Conservation (phyloP, 2,888 invertebrate genomes). For the Protodeltote pygarga region DNA sequence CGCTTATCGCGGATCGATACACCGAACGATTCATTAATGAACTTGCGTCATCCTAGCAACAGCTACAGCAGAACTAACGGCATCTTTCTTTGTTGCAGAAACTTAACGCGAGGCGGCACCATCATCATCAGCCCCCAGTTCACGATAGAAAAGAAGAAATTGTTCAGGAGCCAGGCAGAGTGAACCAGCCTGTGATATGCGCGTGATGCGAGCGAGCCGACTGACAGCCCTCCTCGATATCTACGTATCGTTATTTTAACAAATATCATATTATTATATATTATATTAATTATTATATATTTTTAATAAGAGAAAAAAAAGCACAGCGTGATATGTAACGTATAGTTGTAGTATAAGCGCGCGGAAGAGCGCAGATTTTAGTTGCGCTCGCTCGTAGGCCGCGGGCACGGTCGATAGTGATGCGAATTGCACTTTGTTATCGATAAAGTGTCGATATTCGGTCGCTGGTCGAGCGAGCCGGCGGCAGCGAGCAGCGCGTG, state of each 20-base stretch:
- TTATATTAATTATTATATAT: slow-evolving; percentile 84
- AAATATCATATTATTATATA: slow-evolving; percentile 86
- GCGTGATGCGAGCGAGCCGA: slow-evolving; percentile 79
- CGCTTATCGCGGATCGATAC: slow-evolving; percentile 7
- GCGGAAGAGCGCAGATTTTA: slow-evolving; percentile 63
- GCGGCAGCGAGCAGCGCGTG: slow-evolving; percentile 43
- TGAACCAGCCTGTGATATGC: slow-evolving; percentile 69
- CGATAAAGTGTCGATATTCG: slow-evolving; percentile 59
- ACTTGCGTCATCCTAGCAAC: slow-evolving; percentile 30
- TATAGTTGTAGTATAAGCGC: slow-evolving; percentile 81
- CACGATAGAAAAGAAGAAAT: slow-evolving; percentile 95
- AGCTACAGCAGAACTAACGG: slow-evolving; percentile 42
- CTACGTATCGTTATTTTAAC: slow-evolving; percentile 85
- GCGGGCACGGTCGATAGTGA: slow-evolving; percentile 48
- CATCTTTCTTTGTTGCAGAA: slow-evolving; percentile 86
- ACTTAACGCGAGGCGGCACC: slow-evolving; percentile 94
- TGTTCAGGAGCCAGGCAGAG: slow-evolving; percentile 92
- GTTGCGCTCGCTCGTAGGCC: slow-evolving; percentile 40
- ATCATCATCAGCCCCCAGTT: slow-evolving; percentile 96
- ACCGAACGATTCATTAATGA: slow-evolving; percentile 6
- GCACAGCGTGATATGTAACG: slow-evolving; percentile 88
- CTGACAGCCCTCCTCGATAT: slow-evolving; percentile 85
- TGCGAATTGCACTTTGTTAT: slow-evolving; percentile 59
- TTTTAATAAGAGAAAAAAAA: slow-evolving; percentile 86
- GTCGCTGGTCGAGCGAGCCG: slow-evolving; percentile 34